Evolutionary conservation across 2,113 vertebrate genomes (phyloP), one percentile per base, ranked within the genome.

Genomic region (Seriola quinqueradiata): DNA sequence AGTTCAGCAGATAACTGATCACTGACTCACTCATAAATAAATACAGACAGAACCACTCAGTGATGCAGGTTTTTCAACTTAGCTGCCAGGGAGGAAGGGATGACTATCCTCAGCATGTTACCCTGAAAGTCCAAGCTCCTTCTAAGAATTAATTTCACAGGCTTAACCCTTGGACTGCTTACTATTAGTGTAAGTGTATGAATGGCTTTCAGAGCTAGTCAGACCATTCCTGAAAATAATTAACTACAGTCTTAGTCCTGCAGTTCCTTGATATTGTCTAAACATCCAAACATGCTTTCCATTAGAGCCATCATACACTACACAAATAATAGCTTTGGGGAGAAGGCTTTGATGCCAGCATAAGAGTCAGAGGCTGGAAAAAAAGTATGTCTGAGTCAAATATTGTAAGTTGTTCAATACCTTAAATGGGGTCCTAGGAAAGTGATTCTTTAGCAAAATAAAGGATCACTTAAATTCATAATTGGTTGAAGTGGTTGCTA

Each of bases 81-180:
- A 5, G 48, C 40, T 48, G 46, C 38, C 57, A 72, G 55, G 19
- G 23, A 66, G 17, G 75, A 90, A 71, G 46, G 63, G 57, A 77
- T 85, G 70, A 81, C 50, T 52, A 44, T 70, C 65, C 55, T 83
- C 17, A 23, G 19, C 64, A 38, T 59, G 34, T 55, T 85, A 82
- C 83, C 64, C 70, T 88, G 77, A 82, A 90, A 77, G 66, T 80
- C 80, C 85, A 84, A 83, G 84, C 84, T 85, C 67, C 77, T 89
- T 91, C 87, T 73, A 55, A 79, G 81, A 91, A 92, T 81, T 72
- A 42, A 81, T 77, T 85, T 88, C 55, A 44, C 65, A 34, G 70
- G 84, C 50, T 91, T 89, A 90, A 89, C 85, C 84, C 67, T 74
- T 83, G 77, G 61, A 89, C 86, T 80, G 67, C 79, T 90, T 68